A percentile compares a stretch with the other conserved stretches of the same genome.
Evolutionary conservation across 2,113 vertebrate species (phyloP).

Genomic region (Electrona antarctica): DNA sequence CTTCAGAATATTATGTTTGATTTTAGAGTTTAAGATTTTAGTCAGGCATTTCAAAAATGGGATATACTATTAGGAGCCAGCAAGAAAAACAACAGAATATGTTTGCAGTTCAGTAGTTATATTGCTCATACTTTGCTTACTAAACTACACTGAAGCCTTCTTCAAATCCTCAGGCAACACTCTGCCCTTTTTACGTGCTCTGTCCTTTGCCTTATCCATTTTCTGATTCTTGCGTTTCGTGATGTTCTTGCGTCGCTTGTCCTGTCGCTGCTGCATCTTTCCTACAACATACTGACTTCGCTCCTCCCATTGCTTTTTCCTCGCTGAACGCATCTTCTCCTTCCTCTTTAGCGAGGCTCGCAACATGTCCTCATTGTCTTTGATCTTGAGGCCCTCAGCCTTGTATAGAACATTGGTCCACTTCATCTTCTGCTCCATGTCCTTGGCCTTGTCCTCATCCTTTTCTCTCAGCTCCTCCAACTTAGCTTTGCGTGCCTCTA

Average conservation of each 20-base stretch:
- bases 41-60: neutral
- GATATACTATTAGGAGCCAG: neutral
- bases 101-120: too few species aligned
- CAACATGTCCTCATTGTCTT: constrained; percentile 85
- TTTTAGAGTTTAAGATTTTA: neutral
- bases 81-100: too few species aligned
- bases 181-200: constrained; percentile 86
- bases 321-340: constrained; percentile 80
- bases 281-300: constrained; percentile 80
- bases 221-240: constrained; percentile 78
- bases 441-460: constrained; percentile 81
- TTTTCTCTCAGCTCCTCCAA: constrained; percentile 85
- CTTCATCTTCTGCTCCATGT: constrained; percentile 85
- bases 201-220: constrained; percentile 84
- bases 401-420: constrained; percentile 94
- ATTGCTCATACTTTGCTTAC: neutral
- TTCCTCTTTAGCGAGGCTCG: constrained; percentile 87
- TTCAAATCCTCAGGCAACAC: constrained; percentile 89
- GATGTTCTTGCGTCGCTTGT: constrained; percentile 87
- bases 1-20: too few species aligned
- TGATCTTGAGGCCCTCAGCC: constrained; percentile 90
- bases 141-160: constrained; percentile 69
- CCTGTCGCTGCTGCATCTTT: constrained; percentile 90
- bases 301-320: constrained; percentile 81
- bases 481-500: constrained; percentile 83